Percentiles rank a stretch among this genome's conserved stretches.
These are phyloP conservation scores for Mus spretus DNA, from an alignment of 2,797 vertebrate species.

Conservation along the genomic window DNA sequence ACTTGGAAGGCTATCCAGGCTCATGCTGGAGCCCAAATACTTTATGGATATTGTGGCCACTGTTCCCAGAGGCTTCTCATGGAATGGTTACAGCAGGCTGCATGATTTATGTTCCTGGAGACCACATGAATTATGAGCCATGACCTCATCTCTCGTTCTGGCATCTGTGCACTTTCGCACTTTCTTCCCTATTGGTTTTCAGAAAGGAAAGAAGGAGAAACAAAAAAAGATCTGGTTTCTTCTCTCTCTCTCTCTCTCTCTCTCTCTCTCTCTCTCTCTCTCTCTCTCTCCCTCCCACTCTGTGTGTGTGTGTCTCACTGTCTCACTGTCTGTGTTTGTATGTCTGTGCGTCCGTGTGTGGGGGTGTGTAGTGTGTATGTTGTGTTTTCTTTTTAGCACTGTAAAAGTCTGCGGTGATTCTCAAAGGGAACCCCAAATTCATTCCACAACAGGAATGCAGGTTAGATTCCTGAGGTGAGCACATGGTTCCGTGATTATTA, in stretches of 20 bases:
- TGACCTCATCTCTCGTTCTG: conserved; percentile 66
- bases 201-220: conserved; percentile 67
- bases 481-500: neutral
- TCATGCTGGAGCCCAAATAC: neutral
- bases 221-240: conserved; percentile 37
- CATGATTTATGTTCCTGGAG: conserved; percentile 63
- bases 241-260: neutral
- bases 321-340: neutral
- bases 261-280: neutral
- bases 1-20: conserved; percentile 29
- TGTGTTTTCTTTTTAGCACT: conserved; percentile 6
- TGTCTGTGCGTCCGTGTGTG: neutral
- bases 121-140: conserved; percentile 64
- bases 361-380: neutral
- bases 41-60: conserved; percentile 40
- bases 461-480: neutral
- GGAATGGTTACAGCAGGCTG: neutral
- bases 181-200: conserved; percentile 71
- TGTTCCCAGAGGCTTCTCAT: conserved; percentile 23
- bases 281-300: too few relatives aligned
- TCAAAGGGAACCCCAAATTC: neutral
- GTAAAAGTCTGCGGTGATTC: conserved; percentile 9
- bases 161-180: conserved; percentile 16
- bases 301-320: neutral
- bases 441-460: neutral